Evolutionary conservation across 2,797 vertebrate species (phyloP).

Genomic region (Phrynocephalus guinanensis): DNA sequence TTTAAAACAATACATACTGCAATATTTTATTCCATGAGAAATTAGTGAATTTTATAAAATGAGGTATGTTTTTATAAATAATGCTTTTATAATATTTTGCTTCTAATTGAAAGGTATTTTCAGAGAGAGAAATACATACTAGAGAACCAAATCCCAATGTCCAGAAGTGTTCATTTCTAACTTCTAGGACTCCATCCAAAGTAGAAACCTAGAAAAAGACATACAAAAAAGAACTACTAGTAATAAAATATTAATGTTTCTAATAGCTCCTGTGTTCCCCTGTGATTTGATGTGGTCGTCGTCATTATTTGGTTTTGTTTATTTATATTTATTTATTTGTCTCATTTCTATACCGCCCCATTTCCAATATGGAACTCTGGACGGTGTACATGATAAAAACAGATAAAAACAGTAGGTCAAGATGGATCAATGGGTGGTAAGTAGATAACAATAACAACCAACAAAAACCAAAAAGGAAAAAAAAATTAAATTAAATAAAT

Average conservation of each 20-base stretch:
- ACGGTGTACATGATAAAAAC: too few species aligned
- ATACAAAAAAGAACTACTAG: slow-evolving; percentile 15
- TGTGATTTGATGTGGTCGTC: too few species aligned
- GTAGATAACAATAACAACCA: too few species aligned
- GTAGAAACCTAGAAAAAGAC: slow-evolving; percentile 89
- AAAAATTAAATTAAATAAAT: too few species aligned
- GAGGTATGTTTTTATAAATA: slow-evolving; percentile 9
- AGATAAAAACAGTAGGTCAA: too few species aligned
- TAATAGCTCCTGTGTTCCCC: too few species aligned
- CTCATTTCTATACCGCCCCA: too few species aligned
- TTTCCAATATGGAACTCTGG: too few species aligned
- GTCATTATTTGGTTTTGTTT: too few species aligned
- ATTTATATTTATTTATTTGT: too few species aligned
- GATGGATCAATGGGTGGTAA: too few species aligned
- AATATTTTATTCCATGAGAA: background rate
- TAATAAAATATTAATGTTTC: background rate
- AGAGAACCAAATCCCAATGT: slow-evolving; percentile 95
- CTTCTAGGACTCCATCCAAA: slow-evolving; percentile 95
- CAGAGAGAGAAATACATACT: slow-evolving; percentile 78
- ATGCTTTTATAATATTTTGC: background rate
- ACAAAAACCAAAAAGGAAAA: too few species aligned
- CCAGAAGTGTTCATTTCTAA: slow-evolving; percentile 98
- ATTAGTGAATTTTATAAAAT: background rate
- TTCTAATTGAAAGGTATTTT: slow-evolving; percentile 6
- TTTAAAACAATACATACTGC: background rate